These are phyloP conservation scores for Strigamia maritima DNA, from an alignment of 2,888 invertebrate species.

Conservation along the genomic window DNA sequence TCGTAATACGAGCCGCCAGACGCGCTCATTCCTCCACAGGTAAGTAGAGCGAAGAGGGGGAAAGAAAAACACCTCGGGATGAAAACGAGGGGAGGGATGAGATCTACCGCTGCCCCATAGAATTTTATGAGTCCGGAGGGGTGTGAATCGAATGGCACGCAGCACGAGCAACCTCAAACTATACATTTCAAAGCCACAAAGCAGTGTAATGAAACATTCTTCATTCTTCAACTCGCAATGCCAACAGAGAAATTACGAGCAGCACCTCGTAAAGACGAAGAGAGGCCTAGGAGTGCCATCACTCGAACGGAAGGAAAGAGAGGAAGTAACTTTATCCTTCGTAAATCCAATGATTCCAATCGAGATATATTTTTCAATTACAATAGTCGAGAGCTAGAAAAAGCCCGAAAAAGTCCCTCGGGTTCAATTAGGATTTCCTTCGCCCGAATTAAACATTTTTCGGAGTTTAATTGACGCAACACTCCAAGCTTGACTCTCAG, in stretches of 20 bases:
- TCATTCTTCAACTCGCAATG: slow-evolving; percentile 21
- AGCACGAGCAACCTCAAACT: slow-evolving; percentile 26
- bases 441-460: not conserved
- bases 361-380: slow-evolving; percentile 9
- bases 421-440: not conserved
- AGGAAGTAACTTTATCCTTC: slow-evolving; percentile 1
- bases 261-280: slow-evolving; percentile 17
- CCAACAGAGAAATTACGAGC: slow-evolving; percentile 21
- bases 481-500: no score
- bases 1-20: not conserved
- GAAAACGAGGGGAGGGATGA: slow-evolving; percentile 3
- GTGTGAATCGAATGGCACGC: slow-evolving; percentile 26
- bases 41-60: not conserved
- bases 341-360: slow-evolving; percentile 6
- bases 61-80: not conserved
- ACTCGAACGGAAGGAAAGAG: not conserved
- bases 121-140: slow-evolving; percentile 24
- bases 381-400: not conserved
- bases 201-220: slow-evolving; percentile 27
- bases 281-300: not conserved
- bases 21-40: not conserved
- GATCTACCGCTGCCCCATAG: slow-evolving; percentile 6
- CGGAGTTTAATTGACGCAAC: not conserved
- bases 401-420: not conserved
- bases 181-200: slow-evolving; percentile 28